Conservation (phyloP, 2,113 vertebrate species). For the Chroicocephalus ridibundus region DNA sequence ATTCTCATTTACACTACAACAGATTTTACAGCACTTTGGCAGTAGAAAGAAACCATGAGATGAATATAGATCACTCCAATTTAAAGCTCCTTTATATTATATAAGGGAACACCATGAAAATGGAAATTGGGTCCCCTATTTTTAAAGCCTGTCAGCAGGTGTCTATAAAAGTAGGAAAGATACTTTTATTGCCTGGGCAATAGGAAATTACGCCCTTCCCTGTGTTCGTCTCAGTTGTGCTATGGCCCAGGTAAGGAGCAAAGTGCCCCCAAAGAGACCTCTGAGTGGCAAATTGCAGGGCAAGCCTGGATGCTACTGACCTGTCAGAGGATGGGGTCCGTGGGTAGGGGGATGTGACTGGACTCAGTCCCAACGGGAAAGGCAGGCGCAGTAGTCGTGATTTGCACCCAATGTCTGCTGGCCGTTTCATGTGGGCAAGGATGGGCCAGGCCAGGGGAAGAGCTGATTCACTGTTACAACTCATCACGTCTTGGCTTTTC, state of each 20-base stretch:
- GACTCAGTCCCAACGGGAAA: background rate
- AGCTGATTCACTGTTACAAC: background rate
- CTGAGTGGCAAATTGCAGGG: background rate
- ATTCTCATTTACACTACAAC: slow-evolving; percentile 35
- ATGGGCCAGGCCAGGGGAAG: background rate
- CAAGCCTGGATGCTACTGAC: background rate
- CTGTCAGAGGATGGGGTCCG: background rate
- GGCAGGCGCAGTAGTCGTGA: background rate
- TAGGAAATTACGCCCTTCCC: background rate
- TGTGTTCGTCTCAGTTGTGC: background rate
- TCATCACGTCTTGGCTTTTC: background rate
- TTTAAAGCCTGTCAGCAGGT: slow-evolving; percentile 35
- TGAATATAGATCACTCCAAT: slow-evolving; percentile 47
- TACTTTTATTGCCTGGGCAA: background rate
- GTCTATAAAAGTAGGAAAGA: slow-evolving; percentile 12
- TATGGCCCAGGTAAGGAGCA: background rate
- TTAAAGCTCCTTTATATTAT: slow-evolving; percentile 53
- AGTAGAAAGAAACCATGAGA: slow-evolving; percentile 26
- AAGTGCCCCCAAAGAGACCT: background rate
- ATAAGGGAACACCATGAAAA: slow-evolving; percentile 55
- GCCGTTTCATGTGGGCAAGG: background rate
- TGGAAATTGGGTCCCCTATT: slow-evolving; percentile 43
- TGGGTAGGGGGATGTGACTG: background rate
- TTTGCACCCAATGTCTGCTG: rapidly evolving
- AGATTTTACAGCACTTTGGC: slow-evolving; percentile 10